phyloP scores from a whole-genome alignment of 2,113 vertebrate genomes.

The Nestor notabilis region DNA sequence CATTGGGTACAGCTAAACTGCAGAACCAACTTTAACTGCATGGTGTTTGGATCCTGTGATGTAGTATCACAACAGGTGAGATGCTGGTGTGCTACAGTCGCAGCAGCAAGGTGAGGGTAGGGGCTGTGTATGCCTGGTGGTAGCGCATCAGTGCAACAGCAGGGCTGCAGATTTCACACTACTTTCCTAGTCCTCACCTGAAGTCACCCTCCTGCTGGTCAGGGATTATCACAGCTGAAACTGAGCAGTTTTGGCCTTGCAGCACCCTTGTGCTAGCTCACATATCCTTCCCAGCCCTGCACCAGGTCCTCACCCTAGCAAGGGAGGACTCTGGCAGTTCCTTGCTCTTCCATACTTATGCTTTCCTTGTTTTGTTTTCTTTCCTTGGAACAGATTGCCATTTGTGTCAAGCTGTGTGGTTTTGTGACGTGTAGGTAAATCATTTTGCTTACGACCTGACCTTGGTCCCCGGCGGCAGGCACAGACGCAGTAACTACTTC shows the following conservation, averaged over 20 bases:
- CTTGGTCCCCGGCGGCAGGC: slow-evolving; percentile 19
- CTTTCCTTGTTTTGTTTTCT: neutral
- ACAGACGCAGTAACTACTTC: neutral
- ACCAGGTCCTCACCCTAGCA: neutral
- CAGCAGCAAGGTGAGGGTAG: neutral
- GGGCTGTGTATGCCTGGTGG: neutral
- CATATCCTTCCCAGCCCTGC: neutral
- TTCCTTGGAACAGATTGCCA: slow-evolving; percentile 7
- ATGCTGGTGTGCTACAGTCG: neutral
- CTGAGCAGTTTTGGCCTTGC: neutral
- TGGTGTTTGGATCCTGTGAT: slow-evolving; percentile 33
- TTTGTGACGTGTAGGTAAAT: slow-evolving; percentile 36
- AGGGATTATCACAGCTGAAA: neutral
- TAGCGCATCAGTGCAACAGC: neutral
- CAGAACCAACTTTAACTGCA: neutral
- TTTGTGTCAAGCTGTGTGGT: slow-evolving; percentile 50
- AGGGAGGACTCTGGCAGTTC: neutral
- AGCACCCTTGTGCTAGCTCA: neutral
- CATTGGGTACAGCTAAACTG: slow-evolving; percentile 40
- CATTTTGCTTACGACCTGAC: neutral
- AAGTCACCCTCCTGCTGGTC: neutral
- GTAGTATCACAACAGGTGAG: slow-evolving; percentile 31
- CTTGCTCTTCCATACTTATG: neutral
- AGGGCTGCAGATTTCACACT: neutral
- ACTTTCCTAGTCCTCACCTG: neutral